A percentile compares a stretch with the other conserved stretches of the same genome.
Evolutionary conservation across 2,888 invertebrate species (phyloP).

Genomic region (Ephialtes manifestator): DNA sequence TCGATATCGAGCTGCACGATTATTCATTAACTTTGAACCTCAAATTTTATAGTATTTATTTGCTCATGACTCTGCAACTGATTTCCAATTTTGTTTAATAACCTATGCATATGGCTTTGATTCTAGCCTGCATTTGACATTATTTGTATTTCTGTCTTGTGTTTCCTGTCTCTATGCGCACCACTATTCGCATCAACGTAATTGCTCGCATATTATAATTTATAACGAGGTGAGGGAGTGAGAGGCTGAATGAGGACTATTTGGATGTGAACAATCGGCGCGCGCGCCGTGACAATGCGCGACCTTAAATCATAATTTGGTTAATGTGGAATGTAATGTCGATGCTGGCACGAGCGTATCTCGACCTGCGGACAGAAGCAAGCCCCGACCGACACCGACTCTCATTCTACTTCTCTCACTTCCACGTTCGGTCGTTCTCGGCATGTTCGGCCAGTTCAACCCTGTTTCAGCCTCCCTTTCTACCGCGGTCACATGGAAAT

Average conservation of each 20-base stretch:
- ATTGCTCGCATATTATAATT: slow-evolving; percentile 83
- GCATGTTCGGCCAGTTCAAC: slow-evolving; percentile 53
- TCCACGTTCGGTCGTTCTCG: slow-evolving; percentile 65
- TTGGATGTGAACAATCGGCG: slow-evolving; percentile 83
- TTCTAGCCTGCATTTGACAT: slow-evolving; percentile 16
- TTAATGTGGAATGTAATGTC: slow-evolving; percentile 85
- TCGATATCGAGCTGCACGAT: not conserved
- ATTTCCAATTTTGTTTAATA: not conserved
- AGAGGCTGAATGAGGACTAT: slow-evolving; percentile 80
- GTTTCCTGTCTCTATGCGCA: slow-evolving; percentile 62
- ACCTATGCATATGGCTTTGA: not conserved
- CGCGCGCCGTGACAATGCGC: slow-evolving; percentile 80
- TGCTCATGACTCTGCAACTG: not conserved
- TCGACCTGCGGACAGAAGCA: slow-evolving; percentile 77
- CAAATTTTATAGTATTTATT: not conserved
- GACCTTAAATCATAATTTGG: slow-evolving; percentile 86
- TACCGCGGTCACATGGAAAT: slow-evolving; percentile 54
- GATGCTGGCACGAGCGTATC: slow-evolving; percentile 82
- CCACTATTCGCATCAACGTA: slow-evolving; percentile 81
- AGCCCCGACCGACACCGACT: slow-evolving; percentile 65
- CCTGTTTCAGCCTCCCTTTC: slow-evolving; percentile 49
- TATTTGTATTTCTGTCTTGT: slow-evolving; percentile 39
- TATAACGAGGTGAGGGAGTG: slow-evolving; percentile 74
- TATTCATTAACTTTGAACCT: not conserved
- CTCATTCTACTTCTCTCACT: slow-evolving; percentile 70